Evolutionary conservation across 1,140 invertebrate genomes (phyloP), one percentile per base, ranked within the genome.

Genomic region (Neodiprion virginianus): DNA sequence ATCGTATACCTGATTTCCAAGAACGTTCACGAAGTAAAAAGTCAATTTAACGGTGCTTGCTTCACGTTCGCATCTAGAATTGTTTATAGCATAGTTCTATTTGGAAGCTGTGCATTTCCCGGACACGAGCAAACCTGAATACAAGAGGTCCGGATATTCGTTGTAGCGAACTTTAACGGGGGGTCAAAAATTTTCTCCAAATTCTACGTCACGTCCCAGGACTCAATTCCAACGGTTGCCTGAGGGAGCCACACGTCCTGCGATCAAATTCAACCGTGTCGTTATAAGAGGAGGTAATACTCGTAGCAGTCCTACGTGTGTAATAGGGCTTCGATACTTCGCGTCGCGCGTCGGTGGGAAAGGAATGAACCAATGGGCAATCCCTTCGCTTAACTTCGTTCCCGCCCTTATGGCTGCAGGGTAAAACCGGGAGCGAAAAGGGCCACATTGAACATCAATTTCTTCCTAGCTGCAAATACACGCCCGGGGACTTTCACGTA

Each of bases 261-360:
- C n/a, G 53, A 61, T 61, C 53, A 61, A 61, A 61, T 61, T 61
- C 53, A 17, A 61, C 53, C 53, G 53, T 61, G 53, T 61, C 53
- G 53, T 61, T 61, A 61, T 61, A 61, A 61, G 53, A 61, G 53
- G n/a, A 61, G n/a, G 11, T 61, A 17, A 61, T 14, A 61, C 53
- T 12, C 53, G 53, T 61, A 61, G 53, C 11, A 61, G 5, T 61
- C 53, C 11, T 7, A 61, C n/a, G n/a, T 61, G n/a, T 17, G 53
- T 17, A 61, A 17, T 17, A 61, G 53, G n/a, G n/a, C 11, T 61
- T 61, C 53, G 53, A 61, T 61, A 61, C 11, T 40, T 40, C 28
- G 28, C 0, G 1, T 40, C 28, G 28, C 28, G 5, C 28, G 28
- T 1, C 5, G 28, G 28, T 40, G 28, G 28, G 28, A 40, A 40